These are phyloP conservation scores for Chloebia gouldiae DNA, from an alignment of 2,113 vertebrate genomes.

Conservation along the genomic window DNA sequence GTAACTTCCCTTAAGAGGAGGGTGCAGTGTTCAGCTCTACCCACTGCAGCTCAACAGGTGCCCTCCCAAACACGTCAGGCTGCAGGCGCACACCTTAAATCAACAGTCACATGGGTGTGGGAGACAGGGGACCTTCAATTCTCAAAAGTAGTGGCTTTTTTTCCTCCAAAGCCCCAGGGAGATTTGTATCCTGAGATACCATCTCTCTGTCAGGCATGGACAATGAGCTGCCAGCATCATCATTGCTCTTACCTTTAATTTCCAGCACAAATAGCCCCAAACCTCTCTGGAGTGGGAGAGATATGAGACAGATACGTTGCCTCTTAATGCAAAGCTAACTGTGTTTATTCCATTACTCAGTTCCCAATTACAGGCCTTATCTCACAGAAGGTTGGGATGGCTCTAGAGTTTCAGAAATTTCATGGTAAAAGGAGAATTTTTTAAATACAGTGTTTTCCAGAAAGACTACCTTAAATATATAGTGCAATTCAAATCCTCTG, in stretches of 20 bases:
- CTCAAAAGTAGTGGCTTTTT: background rate
- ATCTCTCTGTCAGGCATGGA: background rate
- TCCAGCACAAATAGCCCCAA: background rate
- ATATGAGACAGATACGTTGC: background rate
- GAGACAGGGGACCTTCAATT: background rate
- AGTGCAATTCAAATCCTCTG: slow-evolving; percentile 73
- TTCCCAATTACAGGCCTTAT: slow-evolving; percentile 71
- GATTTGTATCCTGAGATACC: background rate
- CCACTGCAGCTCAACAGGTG: background rate
- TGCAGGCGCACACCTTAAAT: background rate
- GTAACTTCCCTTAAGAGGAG: background rate
- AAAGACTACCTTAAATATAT: slow-evolving; percentile 69
- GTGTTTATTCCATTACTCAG: slow-evolving; percentile 25
- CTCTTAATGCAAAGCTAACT: slow-evolving; percentile 35
- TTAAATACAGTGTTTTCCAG: slow-evolving; percentile 69
- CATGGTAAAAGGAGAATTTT: slow-evolving; percentile 41
- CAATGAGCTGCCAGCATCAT: background rate
- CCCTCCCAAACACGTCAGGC: background rate
- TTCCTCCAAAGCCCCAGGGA: background rate
- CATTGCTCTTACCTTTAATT: background rate
- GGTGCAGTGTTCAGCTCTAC: background rate
- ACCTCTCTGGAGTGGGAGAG: background rate
- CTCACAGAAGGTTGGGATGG: slow-evolving; percentile 23
- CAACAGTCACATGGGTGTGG: background rate
- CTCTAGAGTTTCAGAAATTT: slow-evolving; percentile 51